Evolutionary conservation across 30 jellyfish, hydroid and myxozoan genomes (phyloP).

Genomic region (Cassiopea xamachana): DNA sequence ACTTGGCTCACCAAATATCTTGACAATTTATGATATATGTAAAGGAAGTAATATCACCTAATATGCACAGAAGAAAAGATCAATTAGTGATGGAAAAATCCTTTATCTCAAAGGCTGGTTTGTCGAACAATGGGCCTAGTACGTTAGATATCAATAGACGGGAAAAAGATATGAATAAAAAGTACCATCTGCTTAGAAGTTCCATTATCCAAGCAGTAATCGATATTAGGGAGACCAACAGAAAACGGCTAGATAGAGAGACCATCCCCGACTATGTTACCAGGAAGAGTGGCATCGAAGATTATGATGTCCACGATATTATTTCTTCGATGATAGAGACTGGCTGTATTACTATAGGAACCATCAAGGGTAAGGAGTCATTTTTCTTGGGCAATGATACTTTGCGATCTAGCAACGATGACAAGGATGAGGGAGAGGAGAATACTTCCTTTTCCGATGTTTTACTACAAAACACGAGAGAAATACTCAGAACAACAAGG

Average conservation of each 20-base stretch:
- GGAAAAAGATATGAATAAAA: background rate
- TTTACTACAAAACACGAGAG: background rate
- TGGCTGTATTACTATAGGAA: background rate
- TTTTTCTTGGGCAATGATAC: background rate
- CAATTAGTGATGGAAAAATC: background rate
- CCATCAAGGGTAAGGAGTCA: slow-evolving; percentile 1
- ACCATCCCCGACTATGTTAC: background rate
- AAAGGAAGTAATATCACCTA: background rate
- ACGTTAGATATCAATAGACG: background rate
- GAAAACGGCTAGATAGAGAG: background rate
- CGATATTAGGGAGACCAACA: background rate
- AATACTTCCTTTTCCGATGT: background rate
- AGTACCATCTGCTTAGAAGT: background rate
- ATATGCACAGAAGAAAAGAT: background rate
- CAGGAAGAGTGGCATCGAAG: slow-evolving; percentile 10
- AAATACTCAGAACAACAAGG: background rate
- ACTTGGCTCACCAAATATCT: no score
- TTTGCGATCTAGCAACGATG: background rate
- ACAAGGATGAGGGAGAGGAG: slow-evolving; percentile 4
- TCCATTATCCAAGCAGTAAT: background rate
- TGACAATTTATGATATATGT: background rate
- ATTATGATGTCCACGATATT: background rate
- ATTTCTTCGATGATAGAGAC: background rate
- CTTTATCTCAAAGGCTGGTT: background rate
- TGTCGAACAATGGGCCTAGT: background rate